Conservation (phyloP, 2,888 invertebrate genomes). For the Girardia tigrina region DNA sequence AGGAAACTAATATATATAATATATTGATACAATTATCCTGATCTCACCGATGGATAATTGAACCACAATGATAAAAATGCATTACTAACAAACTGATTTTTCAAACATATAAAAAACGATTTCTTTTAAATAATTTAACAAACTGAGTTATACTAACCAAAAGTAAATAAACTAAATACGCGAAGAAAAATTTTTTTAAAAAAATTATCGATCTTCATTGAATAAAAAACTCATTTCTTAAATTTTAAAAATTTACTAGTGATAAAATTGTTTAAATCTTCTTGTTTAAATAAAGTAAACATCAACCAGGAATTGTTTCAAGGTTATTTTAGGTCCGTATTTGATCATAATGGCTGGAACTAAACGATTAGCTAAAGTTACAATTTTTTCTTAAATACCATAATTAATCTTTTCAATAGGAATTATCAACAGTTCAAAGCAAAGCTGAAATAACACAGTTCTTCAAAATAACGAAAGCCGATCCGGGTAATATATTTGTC, state of each 20-base stretch:
- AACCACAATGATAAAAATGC: too few relatives aligned
- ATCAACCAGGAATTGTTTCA: neutral
- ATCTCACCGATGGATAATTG: too few relatives aligned
- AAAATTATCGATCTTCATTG: too few relatives aligned
- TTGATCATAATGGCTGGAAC: neutral
- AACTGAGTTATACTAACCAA: too few relatives aligned
- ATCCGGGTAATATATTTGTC: neutral
- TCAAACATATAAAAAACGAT: too few relatives aligned
- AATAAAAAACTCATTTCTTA: neutral
- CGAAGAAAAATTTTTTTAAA: too few relatives aligned
- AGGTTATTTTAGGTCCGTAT: neutral
- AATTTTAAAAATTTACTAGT: neutral
- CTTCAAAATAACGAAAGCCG: neutral
- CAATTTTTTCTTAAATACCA: neutral
- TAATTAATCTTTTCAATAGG: neutral
- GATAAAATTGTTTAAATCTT: neutral
- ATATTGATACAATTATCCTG: too few relatives aligned
- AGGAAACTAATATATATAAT: neutral
- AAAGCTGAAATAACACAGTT: neutral
- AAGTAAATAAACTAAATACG: too few relatives aligned
- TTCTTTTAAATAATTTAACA: too few relatives aligned
- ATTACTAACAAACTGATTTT: too few relatives aligned
- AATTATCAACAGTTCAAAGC: neutral
- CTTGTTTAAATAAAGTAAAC: neutral
- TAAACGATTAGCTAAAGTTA: neutral